Conservation (phyloP, 2,888 invertebrate genomes). For the Rhagonycha lutea region DNA sequence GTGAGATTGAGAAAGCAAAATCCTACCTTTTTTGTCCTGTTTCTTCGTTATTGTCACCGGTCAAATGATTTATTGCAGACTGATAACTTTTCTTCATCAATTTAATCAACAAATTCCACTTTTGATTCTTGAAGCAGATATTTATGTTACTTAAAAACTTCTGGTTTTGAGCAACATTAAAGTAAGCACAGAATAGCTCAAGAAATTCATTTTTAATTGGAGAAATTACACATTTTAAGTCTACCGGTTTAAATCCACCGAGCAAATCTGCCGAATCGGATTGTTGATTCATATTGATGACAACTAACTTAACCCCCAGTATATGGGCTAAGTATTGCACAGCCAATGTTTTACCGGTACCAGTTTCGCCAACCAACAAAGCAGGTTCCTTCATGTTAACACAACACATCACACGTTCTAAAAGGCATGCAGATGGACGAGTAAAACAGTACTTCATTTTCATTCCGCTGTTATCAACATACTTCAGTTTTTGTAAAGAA, state of each 20-base stretch:
- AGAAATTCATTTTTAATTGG: slow-evolving; percentile 87
- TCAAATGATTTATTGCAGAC: slow-evolving; percentile 65
- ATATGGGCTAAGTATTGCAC: slow-evolving; percentile 89
- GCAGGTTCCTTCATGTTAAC: slow-evolving; percentile 86
- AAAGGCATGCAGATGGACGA: slow-evolving; percentile 74
- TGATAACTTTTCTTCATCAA: slow-evolving; percentile 76
- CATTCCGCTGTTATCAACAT: slow-evolving; percentile 36
- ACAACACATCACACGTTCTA: slow-evolving; percentile 89
- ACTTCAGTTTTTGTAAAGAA: slow-evolving; percentile 46
- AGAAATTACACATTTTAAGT: slow-evolving; percentile 79
- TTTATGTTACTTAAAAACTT: slow-evolving; percentile 83
- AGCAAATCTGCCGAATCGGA: slow-evolving; percentile 95
- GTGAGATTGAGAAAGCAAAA: neutral
- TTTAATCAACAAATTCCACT: slow-evolving; percentile 72
- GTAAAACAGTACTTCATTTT: slow-evolving; percentile 81
- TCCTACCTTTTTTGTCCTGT: slow-evolving; percentile 11
- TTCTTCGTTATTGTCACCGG: neutral
- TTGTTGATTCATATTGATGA: slow-evolving; percentile 99
- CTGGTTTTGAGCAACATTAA: slow-evolving; percentile 75
- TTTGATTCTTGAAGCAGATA: slow-evolving; percentile 72
- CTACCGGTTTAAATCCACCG: slow-evolving; percentile 96
- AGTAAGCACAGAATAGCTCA: slow-evolving; percentile 77
- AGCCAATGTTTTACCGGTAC: slow-evolving; percentile 96
- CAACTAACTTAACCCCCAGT: slow-evolving; percentile 82
- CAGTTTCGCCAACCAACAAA: slow-evolving; percentile 95